A percentile compares a stretch with the other conserved stretches of the same genome.
Conservation (phyloP, 30 jellyfish, hydroid and myxozoan genomes). For the Morbakka virulenta region DNA sequence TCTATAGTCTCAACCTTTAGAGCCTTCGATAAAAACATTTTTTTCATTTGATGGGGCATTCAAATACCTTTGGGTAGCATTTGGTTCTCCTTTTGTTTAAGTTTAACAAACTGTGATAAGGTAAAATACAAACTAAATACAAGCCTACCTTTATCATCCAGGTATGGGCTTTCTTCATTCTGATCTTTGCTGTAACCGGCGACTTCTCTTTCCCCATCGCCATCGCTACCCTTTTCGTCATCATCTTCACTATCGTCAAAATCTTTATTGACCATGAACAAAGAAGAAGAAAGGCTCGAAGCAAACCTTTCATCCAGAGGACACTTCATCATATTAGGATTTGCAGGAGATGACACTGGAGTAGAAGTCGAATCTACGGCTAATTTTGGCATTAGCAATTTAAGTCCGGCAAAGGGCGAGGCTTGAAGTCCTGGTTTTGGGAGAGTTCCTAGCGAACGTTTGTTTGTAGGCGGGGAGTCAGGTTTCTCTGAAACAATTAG, state of each 20-base stretch:
- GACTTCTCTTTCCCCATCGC: not conserved
- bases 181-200: too few species aligned
- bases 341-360: not conserved
- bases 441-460: not conserved
- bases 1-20: too few species aligned
- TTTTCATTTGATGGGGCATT: too few species aligned
- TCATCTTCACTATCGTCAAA: not conserved
- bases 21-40: too few species aligned
- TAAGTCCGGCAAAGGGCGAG: not conserved
- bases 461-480: not conserved
- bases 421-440: not conserved
- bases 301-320: not conserved
- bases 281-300: not conserved
- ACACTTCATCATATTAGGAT: not conserved
- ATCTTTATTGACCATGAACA: not conserved
- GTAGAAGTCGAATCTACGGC: not conserved
- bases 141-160: too few species aligned
- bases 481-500: not conserved
- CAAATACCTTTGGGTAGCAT: too few species aligned
- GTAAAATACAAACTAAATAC: too few species aligned
- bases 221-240: not conserved
- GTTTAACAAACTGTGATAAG: too few species aligned
- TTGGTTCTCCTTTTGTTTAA: too few species aligned
- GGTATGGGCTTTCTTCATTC: too few species aligned
- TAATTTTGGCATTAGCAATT: not conserved